A percentile compares a stretch with the other conserved stretches of the same genome.
Conservation (phyloP, 2,113 vertebrate species). For the Cricetomys ansorgei region DNA sequence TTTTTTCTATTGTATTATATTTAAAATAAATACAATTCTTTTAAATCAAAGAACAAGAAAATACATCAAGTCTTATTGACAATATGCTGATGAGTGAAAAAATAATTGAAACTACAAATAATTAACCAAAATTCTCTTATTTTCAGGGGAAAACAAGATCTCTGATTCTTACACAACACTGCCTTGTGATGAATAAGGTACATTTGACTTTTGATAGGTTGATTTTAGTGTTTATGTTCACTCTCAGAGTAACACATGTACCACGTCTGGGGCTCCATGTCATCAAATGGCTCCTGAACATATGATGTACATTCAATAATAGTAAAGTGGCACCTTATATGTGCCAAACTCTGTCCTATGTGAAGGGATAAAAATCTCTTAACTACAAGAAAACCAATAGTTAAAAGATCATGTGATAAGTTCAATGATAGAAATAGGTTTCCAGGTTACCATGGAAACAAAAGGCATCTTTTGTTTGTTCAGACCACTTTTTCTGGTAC, state of each 20-base stretch:
- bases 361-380: constrained; percentile 23
- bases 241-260: constrained; percentile 18
- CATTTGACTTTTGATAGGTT: constrained; percentile 49
- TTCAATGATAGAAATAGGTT: constrained; percentile 57
- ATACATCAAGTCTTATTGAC: constrained; percentile 6
- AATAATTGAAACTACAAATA: constrained; percentile 24
- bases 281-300: constrained; percentile 34
- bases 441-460: constrained; percentile 68
- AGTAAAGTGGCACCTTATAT: neutral
- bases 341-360: neutral
- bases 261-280: neutral
- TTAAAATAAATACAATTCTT: too few species aligned
- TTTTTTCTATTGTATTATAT: neutral
- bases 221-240: constrained; percentile 29
- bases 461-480: constrained; percentile 58
- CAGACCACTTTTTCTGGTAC: constrained; percentile 53
- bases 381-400: constrained; percentile 36
- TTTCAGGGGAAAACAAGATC: constrained; percentile 46
- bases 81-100: constrained; percentile 45
- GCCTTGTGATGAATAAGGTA: neutral
- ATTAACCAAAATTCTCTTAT: constrained; percentile 38
- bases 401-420: constrained; percentile 57
- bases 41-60: constrained; percentile 22
- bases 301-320: constrained; percentile 16
- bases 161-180: constrained; percentile 22